phyloP scores from a whole-genome alignment of 2,113 vertebrate genomes.

The Cervus canadensis region DNA sequence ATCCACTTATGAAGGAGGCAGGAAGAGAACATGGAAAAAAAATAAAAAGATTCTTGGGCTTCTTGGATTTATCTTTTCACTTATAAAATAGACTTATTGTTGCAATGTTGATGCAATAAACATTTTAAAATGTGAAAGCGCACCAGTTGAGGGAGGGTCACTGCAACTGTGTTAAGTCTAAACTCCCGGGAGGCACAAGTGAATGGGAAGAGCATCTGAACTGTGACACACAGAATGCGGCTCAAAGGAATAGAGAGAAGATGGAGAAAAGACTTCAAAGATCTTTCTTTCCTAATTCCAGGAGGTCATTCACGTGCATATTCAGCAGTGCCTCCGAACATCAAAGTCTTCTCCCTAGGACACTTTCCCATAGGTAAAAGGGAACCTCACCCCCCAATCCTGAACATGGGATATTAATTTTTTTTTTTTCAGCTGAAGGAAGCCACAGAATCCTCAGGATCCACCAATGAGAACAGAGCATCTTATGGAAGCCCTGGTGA shows the following conservation, averaged over 20 bases:
- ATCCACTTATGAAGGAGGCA: neutral
- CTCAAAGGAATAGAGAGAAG: neutral
- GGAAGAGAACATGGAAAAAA: neutral
- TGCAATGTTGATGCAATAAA: neutral
- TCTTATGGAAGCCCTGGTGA: neutral
- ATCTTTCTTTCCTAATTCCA: neutral
- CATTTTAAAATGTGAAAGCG: neutral
- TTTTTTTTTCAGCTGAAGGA: neutral
- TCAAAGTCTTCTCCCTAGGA: neutral
- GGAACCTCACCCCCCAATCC: neutral
- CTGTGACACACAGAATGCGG: neutral
- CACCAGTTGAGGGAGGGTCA: neutral
- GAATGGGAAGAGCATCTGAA: neutral
- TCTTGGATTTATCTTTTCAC: neutral
- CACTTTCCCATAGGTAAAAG: neutral
- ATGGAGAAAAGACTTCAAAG: neutral
- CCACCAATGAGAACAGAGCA: neutral
- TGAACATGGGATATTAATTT: neutral
- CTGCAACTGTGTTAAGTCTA: neutral
- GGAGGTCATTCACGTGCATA: neutral
- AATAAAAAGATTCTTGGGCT: neutral
- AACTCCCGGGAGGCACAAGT: neutral
- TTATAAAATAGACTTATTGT: slow-evolving; percentile 1
- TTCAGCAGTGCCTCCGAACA: neutral
- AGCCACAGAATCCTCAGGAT: neutral